These are phyloP conservation scores for Elymnias hypermnestra DNA, from an alignment of 1,140 invertebrate species.

Conservation along the genomic window DNA sequence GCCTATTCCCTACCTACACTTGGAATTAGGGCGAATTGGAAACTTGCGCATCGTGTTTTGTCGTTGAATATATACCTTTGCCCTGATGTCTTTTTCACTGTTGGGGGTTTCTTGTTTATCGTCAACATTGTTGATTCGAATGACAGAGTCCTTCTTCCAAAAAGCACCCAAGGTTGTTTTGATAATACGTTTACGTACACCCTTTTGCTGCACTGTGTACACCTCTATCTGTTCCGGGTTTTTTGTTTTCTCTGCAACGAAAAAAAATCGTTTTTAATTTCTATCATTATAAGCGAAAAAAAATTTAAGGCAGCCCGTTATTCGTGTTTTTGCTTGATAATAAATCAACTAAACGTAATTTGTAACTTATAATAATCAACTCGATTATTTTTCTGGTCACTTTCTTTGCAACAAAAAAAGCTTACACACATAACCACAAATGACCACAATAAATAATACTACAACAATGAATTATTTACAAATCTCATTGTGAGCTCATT, in stretches of 20 bases:
- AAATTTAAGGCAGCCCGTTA: no score
- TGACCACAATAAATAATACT: no score
- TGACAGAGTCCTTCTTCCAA: constrained; percentile 79
- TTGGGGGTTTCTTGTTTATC: constrained; percentile 81
- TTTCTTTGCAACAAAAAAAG: background rate
- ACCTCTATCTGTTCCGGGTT: constrained; percentile 81
- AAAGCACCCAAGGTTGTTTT: constrained; percentile 78
- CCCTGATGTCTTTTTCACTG: constrained; percentile 79
- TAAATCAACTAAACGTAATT: background rate
- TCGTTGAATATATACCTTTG: constrained; percentile 70
- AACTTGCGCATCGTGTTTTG: constrained; percentile 35
- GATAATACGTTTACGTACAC: constrained; percentile 78
- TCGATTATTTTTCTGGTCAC: background rate
- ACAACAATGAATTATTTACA: constrained; percentile 61
- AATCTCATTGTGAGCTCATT: constrained; percentile 38
- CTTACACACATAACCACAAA: no score
- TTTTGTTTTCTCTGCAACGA: constrained; percentile 80
- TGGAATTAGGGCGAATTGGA: constrained; percentile 48
- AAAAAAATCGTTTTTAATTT: no score
- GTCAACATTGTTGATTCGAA: constrained; percentile 83
- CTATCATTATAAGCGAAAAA: no score
- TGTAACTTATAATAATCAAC: background rate
- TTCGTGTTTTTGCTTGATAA: background rate
- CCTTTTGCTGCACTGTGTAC: constrained; percentile 79
- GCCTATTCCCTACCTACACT: constrained; percentile 6